A percentile compares a stretch with the other conserved stretches of the same genome.
phyloP scores from a whole-genome alignment of 2,797 vertebrate genomes.

The Bufotes viridis region DNA sequence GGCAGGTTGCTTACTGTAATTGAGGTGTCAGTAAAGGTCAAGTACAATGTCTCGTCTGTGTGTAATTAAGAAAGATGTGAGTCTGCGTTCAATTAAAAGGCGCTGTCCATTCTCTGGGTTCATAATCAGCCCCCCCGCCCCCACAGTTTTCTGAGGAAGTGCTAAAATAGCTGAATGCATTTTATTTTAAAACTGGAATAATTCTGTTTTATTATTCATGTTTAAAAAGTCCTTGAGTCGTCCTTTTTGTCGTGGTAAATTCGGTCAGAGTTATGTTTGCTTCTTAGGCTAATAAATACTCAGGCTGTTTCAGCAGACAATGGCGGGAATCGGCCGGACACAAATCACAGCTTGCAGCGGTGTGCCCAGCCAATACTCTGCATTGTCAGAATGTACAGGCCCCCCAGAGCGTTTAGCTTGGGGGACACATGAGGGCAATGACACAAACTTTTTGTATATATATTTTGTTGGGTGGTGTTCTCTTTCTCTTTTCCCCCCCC shows the following conservation, averaged over 20 bases:
- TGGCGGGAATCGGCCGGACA: too few species aligned
- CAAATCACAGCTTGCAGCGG: too few species aligned
- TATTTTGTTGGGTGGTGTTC: too few species aligned
- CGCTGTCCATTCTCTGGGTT: background rate
- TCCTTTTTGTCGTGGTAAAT: background rate
- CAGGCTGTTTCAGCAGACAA: too few species aligned
- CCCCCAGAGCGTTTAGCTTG: too few species aligned
- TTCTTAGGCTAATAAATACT: background rate
- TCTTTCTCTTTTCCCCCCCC: too few species aligned
- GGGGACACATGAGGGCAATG: too few species aligned
- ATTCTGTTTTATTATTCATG: background rate
- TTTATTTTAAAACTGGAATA: background rate
- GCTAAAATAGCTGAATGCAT: background rate
- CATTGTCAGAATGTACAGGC: too few species aligned
- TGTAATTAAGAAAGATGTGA: background rate
- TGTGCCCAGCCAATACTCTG: too few species aligned
- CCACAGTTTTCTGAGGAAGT: background rate
- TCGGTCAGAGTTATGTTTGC: background rate
- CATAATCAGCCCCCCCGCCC: background rate
- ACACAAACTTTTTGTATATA: too few species aligned
- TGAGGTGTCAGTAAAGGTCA: constrained; percentile 37
- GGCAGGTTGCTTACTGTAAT: constrained; percentile 28
- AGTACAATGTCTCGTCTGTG: constrained; percentile 22
- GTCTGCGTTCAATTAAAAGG: background rate
- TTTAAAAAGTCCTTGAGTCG: background rate